These are phyloP conservation scores for Amphiura filiformis DNA, from an alignment of 35 echinoderm and acorn worm genomes.

Conservation along the genomic window DNA sequence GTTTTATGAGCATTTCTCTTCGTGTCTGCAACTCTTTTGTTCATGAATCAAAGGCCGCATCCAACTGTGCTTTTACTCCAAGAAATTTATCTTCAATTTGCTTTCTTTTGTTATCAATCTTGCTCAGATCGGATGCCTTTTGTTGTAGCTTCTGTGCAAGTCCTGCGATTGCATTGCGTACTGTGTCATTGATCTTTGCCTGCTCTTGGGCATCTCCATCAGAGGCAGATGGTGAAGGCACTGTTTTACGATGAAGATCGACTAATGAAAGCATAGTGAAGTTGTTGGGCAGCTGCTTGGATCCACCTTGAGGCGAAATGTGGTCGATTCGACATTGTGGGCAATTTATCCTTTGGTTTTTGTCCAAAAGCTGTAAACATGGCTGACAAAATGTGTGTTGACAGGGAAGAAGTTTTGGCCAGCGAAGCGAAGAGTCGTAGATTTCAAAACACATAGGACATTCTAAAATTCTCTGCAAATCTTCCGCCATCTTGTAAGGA, in stretches of 20 bases:
- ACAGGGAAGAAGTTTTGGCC: slow-evolving; percentile 84
- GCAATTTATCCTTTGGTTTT: slow-evolving; percentile 61
- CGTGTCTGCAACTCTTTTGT: slow-evolving; percentile 61
- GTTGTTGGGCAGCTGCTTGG: slow-evolving; percentile 73
- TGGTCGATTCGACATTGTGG: slow-evolving; percentile 80
- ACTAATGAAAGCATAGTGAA: slow-evolving; percentile 91
- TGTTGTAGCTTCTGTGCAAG: slow-evolving; percentile 70
- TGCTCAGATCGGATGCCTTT: slow-evolving; percentile 55
- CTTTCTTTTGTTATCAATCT: slow-evolving; percentile 65
- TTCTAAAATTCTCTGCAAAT: slow-evolving; percentile 78
- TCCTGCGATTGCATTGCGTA: slow-evolving; percentile 53
- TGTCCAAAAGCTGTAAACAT: slow-evolving; percentile 64
- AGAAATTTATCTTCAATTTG: slow-evolving; percentile 67
- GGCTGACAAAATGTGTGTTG: slow-evolving; percentile 89
- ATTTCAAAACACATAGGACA: slow-evolving; percentile 94
- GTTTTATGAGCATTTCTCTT: slow-evolving; percentile 67
- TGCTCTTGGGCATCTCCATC: not conserved
- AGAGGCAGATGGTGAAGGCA: slow-evolving; percentile 11
- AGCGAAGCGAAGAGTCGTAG: slow-evolving; percentile 38
- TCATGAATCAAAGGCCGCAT: slow-evolving; percentile 62
- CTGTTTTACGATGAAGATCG: slow-evolving; percentile 73
- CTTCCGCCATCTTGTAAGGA: slow-evolving; percentile 87
- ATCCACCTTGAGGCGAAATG: slow-evolving; percentile 47
- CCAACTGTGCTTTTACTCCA: slow-evolving; percentile 56
- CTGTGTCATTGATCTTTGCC: slow-evolving; percentile 50